Conservation (phyloP, 2,888 invertebrate genomes). For the Tubulanus polymorphus region DNA sequence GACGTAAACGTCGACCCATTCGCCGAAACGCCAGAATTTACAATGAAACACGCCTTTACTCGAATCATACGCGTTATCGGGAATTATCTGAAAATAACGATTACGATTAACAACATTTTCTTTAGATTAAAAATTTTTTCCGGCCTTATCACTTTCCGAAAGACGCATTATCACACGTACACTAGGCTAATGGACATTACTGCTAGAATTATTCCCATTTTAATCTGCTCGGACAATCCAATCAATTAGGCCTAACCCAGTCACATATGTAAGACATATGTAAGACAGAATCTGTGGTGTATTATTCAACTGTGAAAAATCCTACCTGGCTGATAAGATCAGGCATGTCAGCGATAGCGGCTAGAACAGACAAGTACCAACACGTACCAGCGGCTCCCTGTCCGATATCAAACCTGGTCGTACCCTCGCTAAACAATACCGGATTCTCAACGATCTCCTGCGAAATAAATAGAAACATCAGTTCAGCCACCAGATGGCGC, state of each 20-base stretch:
- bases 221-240: too few species aligned
- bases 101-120: too few species aligned
- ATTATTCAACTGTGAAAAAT: neutral
- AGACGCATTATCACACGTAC: too few species aligned
- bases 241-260: too few species aligned
- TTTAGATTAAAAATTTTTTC: too few species aligned
- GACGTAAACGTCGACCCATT: conserved; percentile 40
- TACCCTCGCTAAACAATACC: conserved; percentile 34
- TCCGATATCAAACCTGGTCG: conserved; percentile 39
- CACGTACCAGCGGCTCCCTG: conserved; percentile 44
- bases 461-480: neutral
- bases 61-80: conserved; percentile 29
- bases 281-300: too few species aligned
- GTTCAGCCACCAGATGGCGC: neutral
- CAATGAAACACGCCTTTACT: conserved; percentile 35
- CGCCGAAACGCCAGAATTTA: conserved; percentile 41
- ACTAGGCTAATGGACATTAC: too few species aligned
- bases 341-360: conserved; percentile 24
- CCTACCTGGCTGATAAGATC: conserved; percentile 31
- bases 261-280: too few species aligned
- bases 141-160: too few species aligned
- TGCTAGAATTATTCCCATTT: too few species aligned
- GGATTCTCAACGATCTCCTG: conserved; percentile 33
- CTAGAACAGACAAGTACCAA: conserved; percentile 42
- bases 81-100: too few species aligned